Conservation (phyloP, 2,888 invertebrate genomes). For the Erebia epiphron region DNA sequence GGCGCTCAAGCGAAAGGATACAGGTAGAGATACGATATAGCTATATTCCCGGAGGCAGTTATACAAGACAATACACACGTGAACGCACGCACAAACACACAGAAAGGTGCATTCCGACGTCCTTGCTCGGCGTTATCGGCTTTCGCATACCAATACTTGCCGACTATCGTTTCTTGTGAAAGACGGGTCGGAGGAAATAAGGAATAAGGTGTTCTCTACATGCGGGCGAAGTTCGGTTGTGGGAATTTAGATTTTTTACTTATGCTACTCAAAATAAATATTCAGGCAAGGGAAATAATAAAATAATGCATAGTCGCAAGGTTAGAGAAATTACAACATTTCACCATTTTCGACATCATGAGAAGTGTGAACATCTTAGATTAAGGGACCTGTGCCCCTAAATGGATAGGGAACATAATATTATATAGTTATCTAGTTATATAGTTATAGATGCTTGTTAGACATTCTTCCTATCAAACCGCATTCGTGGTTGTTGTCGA, state of each 20-base stretch:
- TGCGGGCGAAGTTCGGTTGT: not conserved
- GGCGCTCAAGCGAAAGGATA: not conserved
- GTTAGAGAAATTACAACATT: no score
- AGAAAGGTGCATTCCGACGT: slow-evolving; percentile 18
- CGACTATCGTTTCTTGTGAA: slow-evolving; percentile 40
- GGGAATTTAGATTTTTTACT: not conserved
- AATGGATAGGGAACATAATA: no score
- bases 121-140: slow-evolving; percentile 47
- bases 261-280: no score
- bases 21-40: not conserved
- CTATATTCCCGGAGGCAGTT: slow-evolving; percentile 1
- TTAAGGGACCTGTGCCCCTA: no score
- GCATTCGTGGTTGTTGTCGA: no score
- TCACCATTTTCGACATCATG: no score
- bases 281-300: no score
- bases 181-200: slow-evolving; percentile 33
- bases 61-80: slow-evolving; percentile 12
- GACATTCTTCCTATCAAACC: no score
- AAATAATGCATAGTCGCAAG: no score
- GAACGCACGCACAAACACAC: slow-evolving; percentile 9
- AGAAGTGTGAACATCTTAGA: no score
- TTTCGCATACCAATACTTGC: slow-evolving; percentile 51
- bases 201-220: slow-evolving; percentile 5
- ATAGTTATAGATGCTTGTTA: no score
- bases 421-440: no score